Evolutionary conservation across 2,888 invertebrate genomes (phyloP).

Genomic region (Phasia obesa): DNA sequence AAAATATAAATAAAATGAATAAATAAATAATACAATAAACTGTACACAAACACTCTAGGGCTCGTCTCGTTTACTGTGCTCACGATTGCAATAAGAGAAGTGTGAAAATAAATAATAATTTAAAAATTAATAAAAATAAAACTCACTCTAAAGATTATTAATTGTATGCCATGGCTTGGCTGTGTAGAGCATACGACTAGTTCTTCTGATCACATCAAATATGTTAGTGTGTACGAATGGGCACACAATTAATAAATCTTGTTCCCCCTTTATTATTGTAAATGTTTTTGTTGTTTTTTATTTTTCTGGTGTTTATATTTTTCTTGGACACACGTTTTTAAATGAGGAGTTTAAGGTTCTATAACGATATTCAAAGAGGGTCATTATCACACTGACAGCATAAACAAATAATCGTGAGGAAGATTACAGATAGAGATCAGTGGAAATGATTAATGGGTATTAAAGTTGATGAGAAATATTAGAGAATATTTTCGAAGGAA

Average conservation of each 20-base stretch:
- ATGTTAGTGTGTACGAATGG: constrained; percentile 2
- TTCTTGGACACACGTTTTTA: constrained; percentile 32
- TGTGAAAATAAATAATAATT: constrained; percentile 68
- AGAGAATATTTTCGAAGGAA: neutral
- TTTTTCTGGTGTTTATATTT: constrained; percentile 2
- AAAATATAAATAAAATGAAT: neutral
- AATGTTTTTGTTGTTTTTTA: constrained; percentile 7
- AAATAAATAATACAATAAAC: constrained; percentile 19
- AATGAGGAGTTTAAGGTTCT: neutral
- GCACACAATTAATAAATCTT: constrained; percentile 25
- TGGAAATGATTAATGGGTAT: neutral
- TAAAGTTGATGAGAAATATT: neutral
- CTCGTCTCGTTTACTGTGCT: neutral
- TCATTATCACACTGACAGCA: neutral
- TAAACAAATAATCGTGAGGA: constrained; percentile 19
- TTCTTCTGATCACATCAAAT: constrained; percentile 57
- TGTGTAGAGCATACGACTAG: neutral
- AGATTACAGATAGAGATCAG: constrained; percentile 1
- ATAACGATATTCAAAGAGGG: neutral
- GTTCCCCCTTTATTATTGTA: constrained; percentile 13
- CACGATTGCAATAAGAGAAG: constrained; percentile 17
- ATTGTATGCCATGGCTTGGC: constrained; percentile 15
- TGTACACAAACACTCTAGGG: constrained; percentile 7
- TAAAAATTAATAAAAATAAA: constrained; percentile 68
- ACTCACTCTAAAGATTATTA: constrained; percentile 44